These are phyloP conservation scores for Bedellia somnulentella DNA, from an alignment of 2,888 invertebrate genomes.

Conservation along the genomic window DNA sequence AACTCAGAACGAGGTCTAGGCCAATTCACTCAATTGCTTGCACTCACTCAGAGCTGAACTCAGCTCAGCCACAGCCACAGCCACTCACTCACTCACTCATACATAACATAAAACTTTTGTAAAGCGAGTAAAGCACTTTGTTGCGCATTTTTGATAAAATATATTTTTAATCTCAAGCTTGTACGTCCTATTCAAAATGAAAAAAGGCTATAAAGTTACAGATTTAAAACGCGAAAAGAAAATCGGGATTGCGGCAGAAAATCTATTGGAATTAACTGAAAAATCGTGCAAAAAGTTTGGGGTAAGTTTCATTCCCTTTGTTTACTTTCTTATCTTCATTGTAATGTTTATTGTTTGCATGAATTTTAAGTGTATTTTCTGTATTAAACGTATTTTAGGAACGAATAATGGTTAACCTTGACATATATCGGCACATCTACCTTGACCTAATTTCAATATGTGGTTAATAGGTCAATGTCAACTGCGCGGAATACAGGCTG, in stretches of 20 bases:
- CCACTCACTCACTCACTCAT: too few relatives aligned
- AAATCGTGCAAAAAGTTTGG: slow-evolving; percentile 70
- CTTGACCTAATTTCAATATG: slow-evolving; percentile 26
- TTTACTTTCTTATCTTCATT: neutral
- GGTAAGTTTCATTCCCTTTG: slow-evolving; percentile 32
- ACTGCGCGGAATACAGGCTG: slow-evolving; percentile 46
- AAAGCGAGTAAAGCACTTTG: too few relatives aligned
- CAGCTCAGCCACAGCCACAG: too few relatives aligned
- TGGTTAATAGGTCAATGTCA: slow-evolving; percentile 48
- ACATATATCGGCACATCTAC: slow-evolving; percentile 9
- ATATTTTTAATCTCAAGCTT: too few relatives aligned
- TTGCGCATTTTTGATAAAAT: too few relatives aligned
- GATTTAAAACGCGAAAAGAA: slow-evolving; percentile 67
- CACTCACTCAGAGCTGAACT: too few relatives aligned
- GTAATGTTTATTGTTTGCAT: neutral
- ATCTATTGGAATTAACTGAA: slow-evolving; percentile 64
- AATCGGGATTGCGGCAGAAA: slow-evolving; percentile 71
- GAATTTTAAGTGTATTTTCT: neutral
- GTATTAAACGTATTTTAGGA: too few relatives aligned
- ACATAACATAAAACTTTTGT: too few relatives aligned
- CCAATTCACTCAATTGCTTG: too few relatives aligned
- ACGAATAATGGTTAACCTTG: too few relatives aligned
- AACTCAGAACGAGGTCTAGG: too few relatives aligned
- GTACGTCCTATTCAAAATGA: slow-evolving; percentile 21
- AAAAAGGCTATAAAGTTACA: slow-evolving; percentile 74